phyloP scores from a whole-genome alignment of 2,797 vertebrate species.

The Etheostoma perlongum region DNA sequence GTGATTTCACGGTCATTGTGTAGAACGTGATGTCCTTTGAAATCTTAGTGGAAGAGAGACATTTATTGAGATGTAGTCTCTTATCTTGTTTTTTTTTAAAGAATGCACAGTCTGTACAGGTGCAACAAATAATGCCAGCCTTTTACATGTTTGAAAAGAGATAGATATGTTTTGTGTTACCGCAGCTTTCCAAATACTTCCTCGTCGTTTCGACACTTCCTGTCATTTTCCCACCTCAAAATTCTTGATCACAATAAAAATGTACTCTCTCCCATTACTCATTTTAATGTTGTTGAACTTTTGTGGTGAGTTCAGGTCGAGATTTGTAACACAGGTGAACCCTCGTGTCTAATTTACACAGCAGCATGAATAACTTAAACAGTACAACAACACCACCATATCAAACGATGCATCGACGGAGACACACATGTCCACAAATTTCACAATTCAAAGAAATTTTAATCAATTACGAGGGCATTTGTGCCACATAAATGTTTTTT shows the following conservation, averaged over 20 bases:
- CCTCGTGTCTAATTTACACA: constrained; percentile 67
- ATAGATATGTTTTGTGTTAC: background rate
- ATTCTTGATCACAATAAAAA: background rate
- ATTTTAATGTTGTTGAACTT: constrained; percentile 23
- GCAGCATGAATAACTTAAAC: constrained; percentile 67
- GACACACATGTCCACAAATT: background rate
- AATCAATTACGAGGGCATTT: background rate
- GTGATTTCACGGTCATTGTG: constrained; percentile 82
- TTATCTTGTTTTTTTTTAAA: constrained; percentile 32
- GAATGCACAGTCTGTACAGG: constrained; percentile 62
- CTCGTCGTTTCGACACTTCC: background rate
- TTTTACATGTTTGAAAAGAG: background rate
- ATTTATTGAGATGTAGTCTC: constrained; percentile 56
- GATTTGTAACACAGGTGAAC: constrained; percentile 37
- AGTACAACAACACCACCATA: background rate
- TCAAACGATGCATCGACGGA: background rate
- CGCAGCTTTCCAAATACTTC: background rate
- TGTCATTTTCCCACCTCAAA: background rate
- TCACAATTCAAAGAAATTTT: background rate
- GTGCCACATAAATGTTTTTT: background rate
- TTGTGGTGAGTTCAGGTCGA: constrained; percentile 33
- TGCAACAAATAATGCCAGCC: constrained; percentile 37
- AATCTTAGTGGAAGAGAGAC: constrained; percentile 46
- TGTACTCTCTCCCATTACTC: background rate
- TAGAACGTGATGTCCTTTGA: constrained; percentile 78